Percentiles rank a stretch among this genome's conserved stretches.
These are phyloP conservation scores for Orestias chungarensis DNA, from an alignment of 2,797 vertebrate genomes.

Conservation along the genomic window DNA sequence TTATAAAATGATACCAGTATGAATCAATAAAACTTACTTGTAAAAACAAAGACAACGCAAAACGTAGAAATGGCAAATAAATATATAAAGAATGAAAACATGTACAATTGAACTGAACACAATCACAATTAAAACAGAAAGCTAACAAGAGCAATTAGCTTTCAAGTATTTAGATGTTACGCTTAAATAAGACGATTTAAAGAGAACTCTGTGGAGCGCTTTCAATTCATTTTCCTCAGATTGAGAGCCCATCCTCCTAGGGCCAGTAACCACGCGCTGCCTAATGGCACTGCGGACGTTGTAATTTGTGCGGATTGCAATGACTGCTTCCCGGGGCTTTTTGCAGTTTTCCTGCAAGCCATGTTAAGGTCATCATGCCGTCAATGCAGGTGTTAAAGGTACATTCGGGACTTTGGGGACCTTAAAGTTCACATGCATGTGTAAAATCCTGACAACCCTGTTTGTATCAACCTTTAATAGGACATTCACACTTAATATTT, in stretches of 20 bases:
- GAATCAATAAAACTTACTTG: background rate
- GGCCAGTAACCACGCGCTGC: constrained; percentile 49
- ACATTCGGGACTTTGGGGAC: constrained; percentile 44
- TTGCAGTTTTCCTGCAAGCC: constrained; percentile 58
- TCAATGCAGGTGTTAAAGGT: constrained; percentile 53
- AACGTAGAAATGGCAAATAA: background rate
- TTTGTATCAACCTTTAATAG: constrained; percentile 7
- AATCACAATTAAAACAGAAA: background rate
- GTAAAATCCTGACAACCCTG: background rate
- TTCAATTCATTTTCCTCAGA: constrained; percentile 52
- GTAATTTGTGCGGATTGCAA: constrained; percentile 68
- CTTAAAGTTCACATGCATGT: constrained; percentile 27
- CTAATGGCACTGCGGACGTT: constrained; percentile 44
- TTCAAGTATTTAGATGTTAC: background rate
- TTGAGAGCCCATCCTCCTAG: constrained; percentile 37
- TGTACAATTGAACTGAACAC: background rate
- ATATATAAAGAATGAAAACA: background rate
- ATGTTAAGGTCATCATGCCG: constrained; percentile 62
- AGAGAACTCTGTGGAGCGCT: constrained; percentile 32
- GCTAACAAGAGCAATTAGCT: background rate
- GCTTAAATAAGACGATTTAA: constrained; percentile 17
- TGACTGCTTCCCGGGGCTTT: constrained; percentile 58
- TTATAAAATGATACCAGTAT: background rate
- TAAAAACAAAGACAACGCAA: background rate
- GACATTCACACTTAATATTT: background rate